Evolutionary conservation across 2,113 vertebrate genomes (phyloP), one percentile per base, ranked within the genome.

Genomic region (Tapirus terrestris): DNA sequence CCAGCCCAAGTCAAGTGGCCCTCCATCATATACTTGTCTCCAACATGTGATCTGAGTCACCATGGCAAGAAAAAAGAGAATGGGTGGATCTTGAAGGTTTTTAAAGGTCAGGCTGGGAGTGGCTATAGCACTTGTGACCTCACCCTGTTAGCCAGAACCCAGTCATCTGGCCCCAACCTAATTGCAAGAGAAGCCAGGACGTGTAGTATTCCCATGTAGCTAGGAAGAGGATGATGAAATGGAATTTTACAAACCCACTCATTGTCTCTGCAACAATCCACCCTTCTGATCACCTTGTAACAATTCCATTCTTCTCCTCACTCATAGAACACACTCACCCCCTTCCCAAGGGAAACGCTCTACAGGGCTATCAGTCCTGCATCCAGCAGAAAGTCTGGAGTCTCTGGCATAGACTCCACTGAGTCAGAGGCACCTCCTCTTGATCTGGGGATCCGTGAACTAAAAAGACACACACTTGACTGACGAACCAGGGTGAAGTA

Each of bases 201-300:
- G 0, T 1, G 11, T 31, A 60, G 1, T 9, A 5, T 68, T 31
- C 45, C 25, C 12, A 7, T 1, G 65, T 39, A 45, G 63, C 56
- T 31, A 45, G 45, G 29, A 91, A 58, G 84, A 70, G 12, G 39
- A 31, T 0, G 0, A 43, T 14, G 77, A 83, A 27, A 67, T 27
- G 12, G 39, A 72, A 67, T 39, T 17, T n/a, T 8, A 25, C 12
- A 14, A 91, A 45, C 68, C 51, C 14, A 8, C 8, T 5, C 27
- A 16, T 65, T 65, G 68, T 88, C 58, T 89, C 53, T 23, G 18
- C 16, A 89, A 16, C 45, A 88, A 2, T n/a, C 21, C 14, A 31
- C 25, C 16, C 72, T 51, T 93, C 25, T 60, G 25, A 60, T 43
- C 33, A 18, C 5, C 53, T 73, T 5, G 0, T 23, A 53, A 65